Conservation (phyloP, 2,113 vertebrate genomes). For the Sprattus sprattus region DNA sequence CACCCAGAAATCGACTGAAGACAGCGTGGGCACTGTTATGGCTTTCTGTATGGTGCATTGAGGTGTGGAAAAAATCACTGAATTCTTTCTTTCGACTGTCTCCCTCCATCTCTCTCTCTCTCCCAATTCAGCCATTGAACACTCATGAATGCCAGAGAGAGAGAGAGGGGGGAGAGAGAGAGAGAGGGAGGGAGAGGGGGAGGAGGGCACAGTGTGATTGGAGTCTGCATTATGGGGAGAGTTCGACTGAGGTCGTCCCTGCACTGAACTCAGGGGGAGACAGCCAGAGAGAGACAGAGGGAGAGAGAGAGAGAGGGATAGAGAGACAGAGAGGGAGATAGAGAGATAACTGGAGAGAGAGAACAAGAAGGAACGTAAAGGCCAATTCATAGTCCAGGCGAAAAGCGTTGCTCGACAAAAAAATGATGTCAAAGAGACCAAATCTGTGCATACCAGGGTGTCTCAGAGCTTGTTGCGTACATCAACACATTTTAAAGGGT, state of each 20-base stretch:
- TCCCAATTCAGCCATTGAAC: background rate
- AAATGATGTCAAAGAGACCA: no score
- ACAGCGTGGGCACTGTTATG: background rate
- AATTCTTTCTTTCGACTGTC: background rate
- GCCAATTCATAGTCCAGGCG: no score
- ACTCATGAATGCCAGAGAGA: background rate
- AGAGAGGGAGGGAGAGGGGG: no score
- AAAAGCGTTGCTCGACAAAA: no score
- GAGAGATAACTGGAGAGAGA: no score
- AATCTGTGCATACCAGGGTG: no score
- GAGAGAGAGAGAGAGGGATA: background rate
- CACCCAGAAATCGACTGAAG: background rate
- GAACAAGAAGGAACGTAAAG: no score
- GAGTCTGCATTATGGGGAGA: background rate
- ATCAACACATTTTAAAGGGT: no score
- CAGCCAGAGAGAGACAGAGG: background rate
- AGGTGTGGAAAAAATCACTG: background rate
- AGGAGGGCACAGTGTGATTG: background rate
- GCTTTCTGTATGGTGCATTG: background rate
- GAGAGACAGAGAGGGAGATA: background rate
- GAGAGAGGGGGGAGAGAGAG: no score
- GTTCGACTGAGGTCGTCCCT: background rate
- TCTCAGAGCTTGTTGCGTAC: no score
- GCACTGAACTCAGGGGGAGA: background rate
- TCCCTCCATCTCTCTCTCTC: background rate